phyloP scores from a whole-genome alignment of 2,888 invertebrate genomes.

The Lepetodrilus schrolli region DNA sequence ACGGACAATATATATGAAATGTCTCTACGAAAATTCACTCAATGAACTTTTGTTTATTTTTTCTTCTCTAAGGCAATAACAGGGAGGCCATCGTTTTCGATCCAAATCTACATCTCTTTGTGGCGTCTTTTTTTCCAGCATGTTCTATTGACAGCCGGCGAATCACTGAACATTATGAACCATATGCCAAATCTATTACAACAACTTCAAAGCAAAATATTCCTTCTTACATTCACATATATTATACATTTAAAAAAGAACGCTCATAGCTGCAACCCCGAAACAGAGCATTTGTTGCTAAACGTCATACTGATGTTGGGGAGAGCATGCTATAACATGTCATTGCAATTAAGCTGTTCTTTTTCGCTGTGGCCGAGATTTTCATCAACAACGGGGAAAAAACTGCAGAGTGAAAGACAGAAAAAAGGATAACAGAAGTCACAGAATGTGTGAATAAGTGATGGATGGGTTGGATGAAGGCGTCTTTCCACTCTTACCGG shows the following conservation, averaged over 20 bases:
- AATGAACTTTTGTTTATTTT: not conserved
- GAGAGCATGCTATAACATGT: not conserved
- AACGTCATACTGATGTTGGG: constrained; percentile 17
- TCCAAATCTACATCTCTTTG: too few species aligned
- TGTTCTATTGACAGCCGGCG: too few species aligned
- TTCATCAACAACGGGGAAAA: not conserved
- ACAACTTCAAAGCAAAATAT: constrained; percentile 10
- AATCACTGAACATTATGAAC: constrained; percentile 10
- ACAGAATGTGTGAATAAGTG: not conserved
- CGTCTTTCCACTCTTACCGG: constrained; percentile 1
- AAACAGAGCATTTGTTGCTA: constrained; percentile 14
- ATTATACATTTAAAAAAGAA: not conserved
- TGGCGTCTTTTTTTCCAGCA: too few species aligned
- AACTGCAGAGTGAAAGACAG: not conserved
- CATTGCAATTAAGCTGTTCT: not conserved
- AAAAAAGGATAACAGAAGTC: constrained; percentile 4
- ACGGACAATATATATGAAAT: too few species aligned
- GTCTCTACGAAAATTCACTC: constrained; percentile 10
- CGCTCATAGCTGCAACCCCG: not conserved
- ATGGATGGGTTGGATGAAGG: not conserved
- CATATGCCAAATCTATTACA: constrained; percentile 23
- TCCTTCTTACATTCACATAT: not conserved
- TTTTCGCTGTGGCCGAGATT: not conserved
- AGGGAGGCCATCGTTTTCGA: too few species aligned
- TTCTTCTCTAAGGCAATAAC: too few species aligned